Evolutionary conservation across 2,113 vertebrate species (phyloP).

Genomic region (Jaculus jaculus): DNA sequence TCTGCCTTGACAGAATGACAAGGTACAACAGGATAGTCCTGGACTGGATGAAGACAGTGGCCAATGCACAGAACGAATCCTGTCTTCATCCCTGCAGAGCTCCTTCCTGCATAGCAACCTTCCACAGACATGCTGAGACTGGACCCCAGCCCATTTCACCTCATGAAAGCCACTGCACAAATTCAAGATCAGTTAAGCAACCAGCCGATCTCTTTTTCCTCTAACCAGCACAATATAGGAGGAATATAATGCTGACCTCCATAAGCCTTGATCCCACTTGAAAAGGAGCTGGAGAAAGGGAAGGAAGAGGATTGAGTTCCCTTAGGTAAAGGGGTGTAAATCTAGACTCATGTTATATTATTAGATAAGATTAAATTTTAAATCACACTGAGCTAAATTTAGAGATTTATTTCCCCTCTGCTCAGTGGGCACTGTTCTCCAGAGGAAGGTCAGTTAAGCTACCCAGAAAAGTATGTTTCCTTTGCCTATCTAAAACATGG

Average conservation of each 20-base stretch:
- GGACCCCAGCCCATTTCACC: neutral
- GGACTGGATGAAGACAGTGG: neutral
- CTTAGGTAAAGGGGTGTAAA: slow-evolving; percentile 21
- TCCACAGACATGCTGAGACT: neutral
- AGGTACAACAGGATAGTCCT: neutral
- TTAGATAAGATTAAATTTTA: slow-evolving; percentile 67
- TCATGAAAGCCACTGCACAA: neutral
- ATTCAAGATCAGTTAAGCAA: neutral
- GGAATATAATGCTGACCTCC: neutral
- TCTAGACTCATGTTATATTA: slow-evolving; percentile 50
- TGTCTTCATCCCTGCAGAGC: neutral
- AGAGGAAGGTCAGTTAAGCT: slow-evolving; percentile 41
- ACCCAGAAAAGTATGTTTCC: slow-evolving; percentile 34
- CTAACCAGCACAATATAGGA: neutral
- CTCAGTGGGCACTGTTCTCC: neutral
- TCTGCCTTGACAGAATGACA: neutral
- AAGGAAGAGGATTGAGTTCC: neutral
- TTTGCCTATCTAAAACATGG: neutral
- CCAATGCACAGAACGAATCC: neutral
- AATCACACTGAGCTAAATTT: slow-evolving; percentile 62
- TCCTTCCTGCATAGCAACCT: neutral
- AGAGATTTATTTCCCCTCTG: slow-evolving; percentile 21
- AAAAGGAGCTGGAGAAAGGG: neutral
- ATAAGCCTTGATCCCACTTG: neutral
- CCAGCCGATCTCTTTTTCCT: neutral